phyloP scores from a whole-genome alignment of 2,888 invertebrate species.

The Deilephila porcellus region DNA sequence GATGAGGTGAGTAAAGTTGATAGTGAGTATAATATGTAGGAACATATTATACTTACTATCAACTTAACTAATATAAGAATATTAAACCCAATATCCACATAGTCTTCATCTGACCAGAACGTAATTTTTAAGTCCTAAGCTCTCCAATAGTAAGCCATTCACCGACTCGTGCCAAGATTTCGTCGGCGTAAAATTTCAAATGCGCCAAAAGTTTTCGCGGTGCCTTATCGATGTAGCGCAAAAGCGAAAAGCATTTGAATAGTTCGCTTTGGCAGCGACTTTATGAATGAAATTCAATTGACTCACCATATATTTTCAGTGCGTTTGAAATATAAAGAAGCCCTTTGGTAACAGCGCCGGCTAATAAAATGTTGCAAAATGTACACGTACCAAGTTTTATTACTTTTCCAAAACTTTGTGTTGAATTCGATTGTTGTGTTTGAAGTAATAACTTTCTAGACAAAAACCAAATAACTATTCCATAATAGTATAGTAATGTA shows the following conservation, averaged over 20 bases:
- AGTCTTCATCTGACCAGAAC: not conserved
- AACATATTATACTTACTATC: too few species aligned
- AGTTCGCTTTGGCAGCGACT: conserved; percentile 46
- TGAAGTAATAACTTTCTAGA: too few species aligned
- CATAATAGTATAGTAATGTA: too few species aligned
- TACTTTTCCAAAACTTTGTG: not conserved
- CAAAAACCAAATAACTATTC: too few species aligned
- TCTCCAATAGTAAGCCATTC: not conserved
- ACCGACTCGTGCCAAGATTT: conserved; percentile 46
- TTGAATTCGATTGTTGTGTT: not conserved
- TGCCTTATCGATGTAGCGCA: conserved; percentile 48
- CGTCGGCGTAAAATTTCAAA: conserved; percentile 45
- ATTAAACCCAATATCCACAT: too few species aligned
- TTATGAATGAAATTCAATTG: conserved; percentile 44
- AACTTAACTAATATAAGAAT: too few species aligned
- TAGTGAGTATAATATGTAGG: too few species aligned
- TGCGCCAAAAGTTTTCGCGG: conserved; percentile 48
- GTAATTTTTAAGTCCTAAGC: not conserved
- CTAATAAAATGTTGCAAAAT: not conserved
- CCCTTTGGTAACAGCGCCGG: not conserved
- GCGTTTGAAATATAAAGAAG: conserved; percentile 43
- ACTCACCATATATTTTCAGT: conserved; percentile 48
- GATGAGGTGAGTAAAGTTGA: too few species aligned
- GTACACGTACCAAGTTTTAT: conserved; percentile 5
- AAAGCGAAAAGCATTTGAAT: conserved; percentile 42